phyloP scores from a whole-genome alignment of 2,797 vertebrate species.

The Chelon auratus region DNA sequence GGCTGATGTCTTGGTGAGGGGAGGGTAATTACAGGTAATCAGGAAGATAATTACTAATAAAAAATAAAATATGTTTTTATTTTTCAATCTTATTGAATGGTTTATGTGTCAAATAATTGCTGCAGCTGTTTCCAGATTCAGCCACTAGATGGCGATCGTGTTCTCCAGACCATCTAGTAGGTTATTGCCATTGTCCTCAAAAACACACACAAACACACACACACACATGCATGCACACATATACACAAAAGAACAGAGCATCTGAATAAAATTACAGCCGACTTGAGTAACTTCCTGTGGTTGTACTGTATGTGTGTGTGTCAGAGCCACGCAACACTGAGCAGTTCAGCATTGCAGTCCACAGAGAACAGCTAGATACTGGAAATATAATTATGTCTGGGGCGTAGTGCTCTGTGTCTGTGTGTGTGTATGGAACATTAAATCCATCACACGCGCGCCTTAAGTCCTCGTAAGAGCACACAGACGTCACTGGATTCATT shows the following conservation, averaged over 20 bases:
- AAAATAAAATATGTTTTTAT: too few relatives aligned
- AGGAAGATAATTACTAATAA: too few relatives aligned
- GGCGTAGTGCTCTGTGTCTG: background rate
- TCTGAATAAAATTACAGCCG: constrained; percentile 60
- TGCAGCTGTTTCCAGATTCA: too few relatives aligned
- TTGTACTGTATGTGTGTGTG: constrained; percentile 33
- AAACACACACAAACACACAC: constrained; percentile 2
- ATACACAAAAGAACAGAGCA: constrained; percentile 12
- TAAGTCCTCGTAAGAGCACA: background rate
- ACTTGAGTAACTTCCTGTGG: constrained; percentile 48
- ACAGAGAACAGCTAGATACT: constrained; percentile 43
- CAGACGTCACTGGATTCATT: background rate
- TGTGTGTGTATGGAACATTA: constrained; percentile 4
- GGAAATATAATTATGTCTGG: constrained; percentile 48
- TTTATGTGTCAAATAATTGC: too few relatives aligned
- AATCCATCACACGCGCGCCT: background rate
- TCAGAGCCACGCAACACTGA: constrained; percentile 40
- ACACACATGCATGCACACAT: constrained; percentile 8
- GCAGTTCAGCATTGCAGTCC: constrained; percentile 35
- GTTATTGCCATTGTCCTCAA: background rate
- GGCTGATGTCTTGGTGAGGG: too few relatives aligned
- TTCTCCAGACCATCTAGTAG: background rate
- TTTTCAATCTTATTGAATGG: too few relatives aligned
- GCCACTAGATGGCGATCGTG: constrained; percentile 40
- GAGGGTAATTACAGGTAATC: too few relatives aligned